Conservation (phyloP, 2,888 invertebrate species). For the Oxytorus armatus region DNA sequence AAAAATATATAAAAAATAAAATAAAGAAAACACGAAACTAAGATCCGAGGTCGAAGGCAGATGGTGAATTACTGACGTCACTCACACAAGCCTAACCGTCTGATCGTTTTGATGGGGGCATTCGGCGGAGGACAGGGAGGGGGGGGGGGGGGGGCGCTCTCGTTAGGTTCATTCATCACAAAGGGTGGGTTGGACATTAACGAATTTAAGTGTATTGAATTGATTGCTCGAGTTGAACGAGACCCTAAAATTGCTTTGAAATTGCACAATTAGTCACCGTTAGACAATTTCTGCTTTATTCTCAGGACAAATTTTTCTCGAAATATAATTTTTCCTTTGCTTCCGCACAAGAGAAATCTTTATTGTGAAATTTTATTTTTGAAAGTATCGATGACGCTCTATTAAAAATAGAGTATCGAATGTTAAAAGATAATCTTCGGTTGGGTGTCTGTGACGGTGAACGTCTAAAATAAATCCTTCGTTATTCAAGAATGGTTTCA, state of each 20-base stretch:
- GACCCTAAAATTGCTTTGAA: constrained; percentile 1
- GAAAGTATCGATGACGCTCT: neutral
- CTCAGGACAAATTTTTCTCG: too few species aligned
- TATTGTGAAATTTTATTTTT: neutral
- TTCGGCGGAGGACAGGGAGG: constrained; percentile 9
- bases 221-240: constrained; percentile 2
- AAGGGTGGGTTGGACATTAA: neutral
- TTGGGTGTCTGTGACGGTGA: neutral
- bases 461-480: constrained; percentile 9
- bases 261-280: too few species aligned
- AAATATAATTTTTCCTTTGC: too few species aligned
- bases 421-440: constrained; percentile 4
- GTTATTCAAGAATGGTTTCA: neutral
- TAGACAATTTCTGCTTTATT: too few species aligned
- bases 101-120: constrained; percentile 32
- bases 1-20: constrained; percentile 32
- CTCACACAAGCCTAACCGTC: constrained; percentile 24
- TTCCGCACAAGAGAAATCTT: too few species aligned
- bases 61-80: constrained; percentile 60
- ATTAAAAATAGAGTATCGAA: constrained; percentile 18
- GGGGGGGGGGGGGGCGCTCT: constrained; percentile 2
- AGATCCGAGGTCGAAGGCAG: constrained; percentile 48
- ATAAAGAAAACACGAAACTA: neutral
- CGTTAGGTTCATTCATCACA: constrained; percentile 41
- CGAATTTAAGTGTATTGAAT: constrained; percentile 4